phyloP scores from a whole-genome alignment of 2,113 vertebrate genomes.

The Entosphenus tridentatus region DNA sequence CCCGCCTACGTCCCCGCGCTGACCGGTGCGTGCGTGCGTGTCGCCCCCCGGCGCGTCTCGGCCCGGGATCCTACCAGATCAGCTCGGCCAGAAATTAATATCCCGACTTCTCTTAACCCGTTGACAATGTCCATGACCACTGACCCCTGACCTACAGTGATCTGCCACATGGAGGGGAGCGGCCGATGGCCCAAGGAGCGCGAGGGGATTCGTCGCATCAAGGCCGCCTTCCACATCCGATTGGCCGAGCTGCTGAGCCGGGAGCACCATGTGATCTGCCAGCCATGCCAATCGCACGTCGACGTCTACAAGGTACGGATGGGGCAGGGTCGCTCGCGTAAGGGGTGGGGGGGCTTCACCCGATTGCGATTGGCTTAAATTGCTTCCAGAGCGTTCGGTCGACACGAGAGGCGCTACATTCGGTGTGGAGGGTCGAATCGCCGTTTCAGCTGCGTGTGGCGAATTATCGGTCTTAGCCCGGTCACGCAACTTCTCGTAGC shows the following conservation, averaged over 20 bases:
- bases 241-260: slow-evolving; percentile 42
- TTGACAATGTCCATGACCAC: no score
- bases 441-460: no score
- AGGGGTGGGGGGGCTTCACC: no score
- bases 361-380: no score
- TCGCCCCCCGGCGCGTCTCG: not conserved
- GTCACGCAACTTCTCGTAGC: no score
- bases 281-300: slow-evolving; percentile 29
- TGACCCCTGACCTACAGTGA: slow-evolving; percentile 23
- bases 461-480: no score
- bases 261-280: slow-evolving; percentile 40
- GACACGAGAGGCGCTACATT: no score
- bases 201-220: slow-evolving; percentile 51
- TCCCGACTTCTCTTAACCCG: no score
- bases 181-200: slow-evolving; percentile 71
- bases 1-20: slow-evolving; percentile 53
- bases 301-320: slow-evolving; percentile 33
- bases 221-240: slow-evolving; percentile 59
- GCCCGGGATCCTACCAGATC: not conserved
- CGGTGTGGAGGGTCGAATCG: no score
- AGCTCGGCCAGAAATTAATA: not conserved
- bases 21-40: slow-evolving; percentile 26
- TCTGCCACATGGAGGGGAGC: slow-evolving; percentile 91
- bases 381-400: no score
- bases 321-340: not conserved